Evolutionary conservation across 1,140 invertebrate genomes (phyloP).

Genomic region (Pomacea maculata): DNA sequence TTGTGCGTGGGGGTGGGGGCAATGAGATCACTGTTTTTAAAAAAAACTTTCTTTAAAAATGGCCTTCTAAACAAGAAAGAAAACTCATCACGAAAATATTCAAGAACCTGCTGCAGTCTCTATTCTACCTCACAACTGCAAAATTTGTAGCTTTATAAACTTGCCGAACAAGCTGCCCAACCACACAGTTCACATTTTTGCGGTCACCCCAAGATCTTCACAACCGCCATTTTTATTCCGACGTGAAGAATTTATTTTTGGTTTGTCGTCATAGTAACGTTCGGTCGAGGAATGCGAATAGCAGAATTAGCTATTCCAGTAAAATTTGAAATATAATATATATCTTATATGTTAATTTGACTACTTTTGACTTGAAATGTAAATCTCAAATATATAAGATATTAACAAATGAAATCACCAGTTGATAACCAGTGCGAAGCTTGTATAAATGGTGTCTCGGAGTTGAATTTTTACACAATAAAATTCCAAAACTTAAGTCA

Average conservation of each 20-base stretch:
- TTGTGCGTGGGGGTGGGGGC: too few relatives aligned
- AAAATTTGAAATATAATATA: neutral
- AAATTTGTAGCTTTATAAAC: neutral
- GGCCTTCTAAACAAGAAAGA: neutral
- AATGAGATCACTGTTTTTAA: neutral
- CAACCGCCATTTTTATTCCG: conserved; percentile 26
- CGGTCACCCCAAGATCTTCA: conserved; percentile 17
- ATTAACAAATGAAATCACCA: neutral
- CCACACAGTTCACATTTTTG: neutral
- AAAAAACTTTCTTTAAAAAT: neutral
- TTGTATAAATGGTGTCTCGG: neutral
- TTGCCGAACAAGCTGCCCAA: neutral
- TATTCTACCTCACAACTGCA: neutral
- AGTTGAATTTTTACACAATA: too few relatives aligned
- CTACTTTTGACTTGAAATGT: neutral
- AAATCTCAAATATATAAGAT: neutral
- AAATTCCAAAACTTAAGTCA: too few relatives aligned
- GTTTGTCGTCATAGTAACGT: conserved; percentile 26
- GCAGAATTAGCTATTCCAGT: neutral
- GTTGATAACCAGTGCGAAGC: neutral
- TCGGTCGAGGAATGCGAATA: neutral
- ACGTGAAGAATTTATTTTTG: conserved; percentile 22
- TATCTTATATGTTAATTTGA: neutral
- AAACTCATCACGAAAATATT: neutral
- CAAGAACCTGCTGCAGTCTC: neutral